These are phyloP conservation scores for Apodemus sylvaticus DNA, from an alignment of 2,113 vertebrate species.

Conservation along the genomic window DNA sequence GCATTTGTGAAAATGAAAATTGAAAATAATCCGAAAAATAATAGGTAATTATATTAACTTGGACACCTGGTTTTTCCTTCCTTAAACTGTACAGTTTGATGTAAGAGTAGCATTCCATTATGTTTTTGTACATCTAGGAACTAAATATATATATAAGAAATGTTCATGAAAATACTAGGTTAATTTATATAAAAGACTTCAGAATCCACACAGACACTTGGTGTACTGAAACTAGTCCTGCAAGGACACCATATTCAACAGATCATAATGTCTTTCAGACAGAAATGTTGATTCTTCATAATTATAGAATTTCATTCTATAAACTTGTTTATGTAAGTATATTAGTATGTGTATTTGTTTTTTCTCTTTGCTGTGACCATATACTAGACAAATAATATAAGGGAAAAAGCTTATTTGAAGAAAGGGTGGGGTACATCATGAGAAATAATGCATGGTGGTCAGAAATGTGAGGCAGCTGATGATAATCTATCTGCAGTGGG, in stretches of 20 bases:
- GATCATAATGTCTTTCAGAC: background rate
- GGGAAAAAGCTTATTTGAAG: background rate
- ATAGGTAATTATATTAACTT: background rate
- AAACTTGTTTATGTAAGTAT: background rate
- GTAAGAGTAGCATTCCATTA: background rate
- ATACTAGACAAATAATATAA: background rate
- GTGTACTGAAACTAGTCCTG: background rate
- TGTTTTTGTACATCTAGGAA: background rate
- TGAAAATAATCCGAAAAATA: background rate
- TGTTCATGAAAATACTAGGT: background rate
- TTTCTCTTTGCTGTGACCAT: background rate
- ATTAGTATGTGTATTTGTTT: background rate
- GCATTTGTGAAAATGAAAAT: background rate
- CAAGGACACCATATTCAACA: background rate
- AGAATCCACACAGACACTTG: background rate
- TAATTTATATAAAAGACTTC: background rate
- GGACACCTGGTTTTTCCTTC: background rate
- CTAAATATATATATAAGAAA: background rate
- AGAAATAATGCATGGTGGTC: background rate
- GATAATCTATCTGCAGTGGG: background rate
- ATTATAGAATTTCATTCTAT: background rate
- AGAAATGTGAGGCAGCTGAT: background rate
- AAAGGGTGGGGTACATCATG: background rate
- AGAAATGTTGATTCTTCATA: constrained; percentile 34
- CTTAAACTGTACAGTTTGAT: background rate